Base-by-base conservation (phyloP, 2,113 vertebrate genomes). In the Gavialis gangeticus region DNA sequence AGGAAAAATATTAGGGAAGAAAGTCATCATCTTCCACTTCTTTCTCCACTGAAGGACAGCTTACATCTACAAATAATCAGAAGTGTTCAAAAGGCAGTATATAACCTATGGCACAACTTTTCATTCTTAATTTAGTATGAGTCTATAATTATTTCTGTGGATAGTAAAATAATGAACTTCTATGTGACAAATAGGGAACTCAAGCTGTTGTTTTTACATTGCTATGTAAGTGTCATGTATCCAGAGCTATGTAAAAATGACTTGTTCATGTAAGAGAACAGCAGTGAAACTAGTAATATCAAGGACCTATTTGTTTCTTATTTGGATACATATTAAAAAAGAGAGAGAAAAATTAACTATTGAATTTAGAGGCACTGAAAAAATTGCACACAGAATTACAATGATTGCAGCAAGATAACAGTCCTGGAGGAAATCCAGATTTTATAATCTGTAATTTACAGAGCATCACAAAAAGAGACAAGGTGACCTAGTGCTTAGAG, bases 21-120 rank as follows among this genome's bases (percentile, higher is more conserved):
- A 63, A 13, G 69, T 37, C 69, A 73, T 46, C 30, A 37, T 71
- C 19, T 22, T 17, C 22, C 21, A 21, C 69, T 73, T 46, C 55
- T 4, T 66, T 34, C 71, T 67, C 19, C n/a, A 17, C 21, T 60
- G 30, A 62, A 75, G n/a, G 24, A 54, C 27, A 37, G 16, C 55
- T 25, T 4, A 10, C 82, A 56, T 17, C 1, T 25, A 73, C 62
- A 57, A 69, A 83, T 24, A 1, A 92, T 2, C 54, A 55, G 59
- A 56, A 18, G 3, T 5, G 76, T 60, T 76, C 58, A 76, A 24
- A 75, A 67, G 37, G 54, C n/a, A 75, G 57, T 4, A 84, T 1
- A 69, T 79, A 92, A 66, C 85, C 82, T 78, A 79, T 73, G 58
- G 56, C 24, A 80, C 27, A 25, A 82, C 56, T 34, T 64, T 12